These are phyloP conservation scores for Ploceus nigricollis DNA, from an alignment of 2,113 vertebrate genomes.

Conservation along the genomic window DNA sequence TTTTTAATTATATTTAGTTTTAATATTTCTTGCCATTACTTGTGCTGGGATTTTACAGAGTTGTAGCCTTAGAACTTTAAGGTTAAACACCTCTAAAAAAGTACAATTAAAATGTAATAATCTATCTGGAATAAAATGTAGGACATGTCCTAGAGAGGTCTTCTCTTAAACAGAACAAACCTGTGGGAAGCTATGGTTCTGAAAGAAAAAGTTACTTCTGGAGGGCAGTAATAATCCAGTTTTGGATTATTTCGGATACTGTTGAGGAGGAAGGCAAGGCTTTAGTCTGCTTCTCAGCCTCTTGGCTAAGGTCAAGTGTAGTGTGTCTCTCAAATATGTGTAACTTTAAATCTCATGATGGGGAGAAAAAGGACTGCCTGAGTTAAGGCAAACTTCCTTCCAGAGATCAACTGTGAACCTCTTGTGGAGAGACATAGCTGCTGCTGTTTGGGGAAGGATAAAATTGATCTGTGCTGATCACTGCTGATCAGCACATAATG, in stretches of 20 bases:
- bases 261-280: background rate
- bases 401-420: background rate
- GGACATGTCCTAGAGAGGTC: background rate
- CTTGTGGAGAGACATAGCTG: background rate
- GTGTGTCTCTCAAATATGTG: background rate
- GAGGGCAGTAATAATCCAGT: too few relatives aligned
- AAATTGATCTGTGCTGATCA: background rate
- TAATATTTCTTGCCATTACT: background rate
- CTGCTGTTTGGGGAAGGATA: background rate
- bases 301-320: background rate
- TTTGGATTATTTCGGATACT: background rate
- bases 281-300: background rate
- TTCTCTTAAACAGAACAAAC: background rate
- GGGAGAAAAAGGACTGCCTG: background rate
- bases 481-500: background rate
- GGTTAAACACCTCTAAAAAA: background rate
- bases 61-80: background rate
- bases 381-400: background rate
- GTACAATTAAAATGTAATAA: background rate
- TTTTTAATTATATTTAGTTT: background rate
- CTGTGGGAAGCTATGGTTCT: background rate
- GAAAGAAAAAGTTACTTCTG: background rate
- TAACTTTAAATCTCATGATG: background rate
- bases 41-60: background rate
- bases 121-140: background rate